phyloP scores from a whole-genome alignment of 2,113 vertebrate genomes.

The Ochotona princeps region DNA sequence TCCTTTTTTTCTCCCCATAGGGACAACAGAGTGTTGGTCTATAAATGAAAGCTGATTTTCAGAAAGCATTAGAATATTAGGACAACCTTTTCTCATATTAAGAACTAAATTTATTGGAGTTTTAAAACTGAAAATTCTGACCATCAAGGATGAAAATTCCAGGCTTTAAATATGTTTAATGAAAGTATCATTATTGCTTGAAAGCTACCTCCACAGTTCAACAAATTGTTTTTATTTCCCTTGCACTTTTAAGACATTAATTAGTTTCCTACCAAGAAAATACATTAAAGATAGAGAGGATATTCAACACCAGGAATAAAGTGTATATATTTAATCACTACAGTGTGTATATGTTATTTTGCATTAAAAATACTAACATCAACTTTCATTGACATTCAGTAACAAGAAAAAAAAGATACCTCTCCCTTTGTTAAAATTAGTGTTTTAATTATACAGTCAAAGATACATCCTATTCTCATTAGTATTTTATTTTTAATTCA shows the following conservation, averaged over 20 bases:
- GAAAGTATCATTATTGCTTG: neutral
- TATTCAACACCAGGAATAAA: neutral
- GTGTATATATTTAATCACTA: constrained; percentile 31
- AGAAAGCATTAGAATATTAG: neutral
- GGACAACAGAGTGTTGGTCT: neutral
- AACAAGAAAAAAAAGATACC: neutral
- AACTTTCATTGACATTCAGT: neutral
- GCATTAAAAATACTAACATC: neutral
- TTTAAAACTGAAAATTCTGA: neutral
- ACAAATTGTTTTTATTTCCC: neutral
- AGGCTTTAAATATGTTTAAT: neutral
- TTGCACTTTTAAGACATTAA: neutral
- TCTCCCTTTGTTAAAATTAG: neutral
- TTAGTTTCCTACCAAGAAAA: constrained; percentile 24
- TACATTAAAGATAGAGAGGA: neutral
- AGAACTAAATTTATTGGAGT: neutral
- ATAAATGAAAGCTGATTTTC: neutral
- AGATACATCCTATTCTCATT: neutral
- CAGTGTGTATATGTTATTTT: neutral
- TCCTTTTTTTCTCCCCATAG: neutral
- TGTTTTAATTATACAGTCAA: neutral
- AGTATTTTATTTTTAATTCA: neutral
- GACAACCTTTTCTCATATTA: neutral
- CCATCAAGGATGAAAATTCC: neutral
- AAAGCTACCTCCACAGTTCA: neutral